phyloP scores from a whole-genome alignment of 1,140 invertebrate species.

The Polyergus mexicanus region DNA sequence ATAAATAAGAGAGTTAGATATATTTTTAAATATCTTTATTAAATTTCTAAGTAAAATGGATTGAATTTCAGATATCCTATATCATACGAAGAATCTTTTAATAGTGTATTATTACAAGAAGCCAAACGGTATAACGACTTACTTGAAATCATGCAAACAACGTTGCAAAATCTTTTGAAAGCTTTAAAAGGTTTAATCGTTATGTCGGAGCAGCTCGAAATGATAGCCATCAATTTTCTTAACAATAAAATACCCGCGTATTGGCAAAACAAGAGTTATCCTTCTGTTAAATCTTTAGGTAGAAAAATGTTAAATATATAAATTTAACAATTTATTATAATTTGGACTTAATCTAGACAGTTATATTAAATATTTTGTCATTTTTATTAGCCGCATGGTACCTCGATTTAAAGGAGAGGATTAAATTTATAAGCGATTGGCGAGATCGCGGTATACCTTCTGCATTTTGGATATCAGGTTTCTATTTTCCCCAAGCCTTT shows the following conservation, averaged over 20 bases:
- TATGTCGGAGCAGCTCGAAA: constrained; percentile 92
- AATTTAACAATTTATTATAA: constrained; percentile 11
- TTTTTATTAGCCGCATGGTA: constrained; percentile 88
- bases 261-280: constrained; percentile 92
- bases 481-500: constrained; percentile 95
- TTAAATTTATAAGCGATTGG: constrained; percentile 91
- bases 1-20: neutral
- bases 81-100: constrained; percentile 93
- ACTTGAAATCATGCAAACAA: constrained; percentile 88
- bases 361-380: neutral
- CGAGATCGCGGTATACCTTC: constrained; percentile 89
- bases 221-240: constrained; percentile 89
- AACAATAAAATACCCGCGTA: constrained; percentile 90
- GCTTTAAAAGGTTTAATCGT: constrained; percentile 92
- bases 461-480: constrained; percentile 95
- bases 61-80: constrained; percentile 90
- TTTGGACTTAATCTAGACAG: neutral
- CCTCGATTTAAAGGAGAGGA: constrained; percentile 87
- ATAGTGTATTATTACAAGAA: constrained; percentile 94
- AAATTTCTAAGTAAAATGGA: neutral
- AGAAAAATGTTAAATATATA: constrained; percentile 42
- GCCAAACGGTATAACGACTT: constrained; percentile 92
- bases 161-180: constrained; percentile 90
- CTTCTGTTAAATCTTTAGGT: constrained; percentile 94
- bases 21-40: neutral